Conservation (phyloP, 2,888 invertebrate genomes). For the Phyllotreta striolata region DNA sequence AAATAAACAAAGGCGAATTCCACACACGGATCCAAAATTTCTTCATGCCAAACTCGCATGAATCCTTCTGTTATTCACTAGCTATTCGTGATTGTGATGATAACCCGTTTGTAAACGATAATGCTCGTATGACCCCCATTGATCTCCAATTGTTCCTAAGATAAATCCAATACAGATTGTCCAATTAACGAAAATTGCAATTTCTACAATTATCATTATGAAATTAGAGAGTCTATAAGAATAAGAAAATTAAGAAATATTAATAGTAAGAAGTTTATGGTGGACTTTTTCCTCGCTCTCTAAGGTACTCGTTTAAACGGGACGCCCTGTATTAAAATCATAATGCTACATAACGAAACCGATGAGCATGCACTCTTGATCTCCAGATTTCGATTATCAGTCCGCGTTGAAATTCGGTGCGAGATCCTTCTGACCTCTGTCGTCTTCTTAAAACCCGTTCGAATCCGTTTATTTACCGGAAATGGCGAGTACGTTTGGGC, state of each 20-base stretch:
- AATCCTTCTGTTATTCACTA: constrained; percentile 38
- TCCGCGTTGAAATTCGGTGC: constrained; percentile 32
- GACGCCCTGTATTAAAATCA: constrained; percentile 2
- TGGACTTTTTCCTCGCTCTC: no score
- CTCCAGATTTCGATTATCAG: constrained; percentile 35
- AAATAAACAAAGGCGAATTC: constrained; percentile 11
- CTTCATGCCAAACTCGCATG: constrained; percentile 40
- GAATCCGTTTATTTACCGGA: constrained; percentile 54
- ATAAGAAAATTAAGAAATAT: no score
- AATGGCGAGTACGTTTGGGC: constrained; percentile 52
- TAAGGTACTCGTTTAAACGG: background rate
- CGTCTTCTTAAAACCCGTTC: constrained; percentile 51
- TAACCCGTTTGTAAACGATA: constrained; percentile 41
- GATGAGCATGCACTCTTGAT: constrained; percentile 34
- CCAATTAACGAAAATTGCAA: constrained; percentile 3
- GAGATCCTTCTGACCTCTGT: constrained; percentile 25
- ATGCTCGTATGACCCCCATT: constrained; percentile 42
- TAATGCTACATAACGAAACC: constrained; percentile 24
- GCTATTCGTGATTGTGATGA: constrained; percentile 39
- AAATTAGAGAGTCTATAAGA: no score
- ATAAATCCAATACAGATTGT: constrained; percentile 36
- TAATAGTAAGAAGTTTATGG: no score
- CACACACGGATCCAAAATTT: constrained; percentile 8
- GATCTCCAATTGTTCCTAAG: constrained; percentile 44
- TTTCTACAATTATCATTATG: background rate